Evolutionary conservation across 53 echinoderm and acorn worm species (phyloP).

Genomic region (Apostichopus leukothele): DNA sequence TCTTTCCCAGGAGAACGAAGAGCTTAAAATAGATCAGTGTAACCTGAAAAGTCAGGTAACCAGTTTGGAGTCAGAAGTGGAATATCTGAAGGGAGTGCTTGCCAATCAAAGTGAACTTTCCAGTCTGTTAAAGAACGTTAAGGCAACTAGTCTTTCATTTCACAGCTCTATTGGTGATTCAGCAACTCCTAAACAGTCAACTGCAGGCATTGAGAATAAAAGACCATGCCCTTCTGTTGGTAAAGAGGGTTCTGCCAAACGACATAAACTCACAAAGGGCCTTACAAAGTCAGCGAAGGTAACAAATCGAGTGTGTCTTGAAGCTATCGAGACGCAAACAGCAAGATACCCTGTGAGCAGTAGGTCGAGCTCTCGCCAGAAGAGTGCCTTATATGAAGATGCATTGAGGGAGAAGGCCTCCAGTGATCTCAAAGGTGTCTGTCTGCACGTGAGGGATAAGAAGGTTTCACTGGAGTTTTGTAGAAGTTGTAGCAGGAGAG

Average conservation of each 20-base stretch:
- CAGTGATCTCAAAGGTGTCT: conserved; percentile 56
- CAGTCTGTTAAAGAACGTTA: conserved; percentile 60
- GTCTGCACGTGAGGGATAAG: conserved; percentile 70
- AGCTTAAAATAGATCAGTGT: conserved; percentile 47
- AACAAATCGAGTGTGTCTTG: conserved; percentile 32
- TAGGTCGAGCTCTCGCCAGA: not conserved
- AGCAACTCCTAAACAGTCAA: not conserved
- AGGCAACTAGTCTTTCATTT: conserved; percentile 59
- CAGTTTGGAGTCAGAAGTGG: conserved; percentile 55
- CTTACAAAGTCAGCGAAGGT: not conserved
- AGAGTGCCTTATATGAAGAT: conserved; percentile 39
- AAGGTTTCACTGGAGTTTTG: conserved; percentile 78
- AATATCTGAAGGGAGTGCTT: conserved; percentile 74
- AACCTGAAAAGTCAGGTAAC: conserved; percentile 42
- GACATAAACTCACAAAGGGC: not conserved
- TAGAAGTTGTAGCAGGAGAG: conserved; percentile 59
- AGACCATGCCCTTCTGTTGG: not conserved
- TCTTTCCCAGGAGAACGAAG: conserved; percentile 55
- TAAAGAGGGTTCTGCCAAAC: not conserved
- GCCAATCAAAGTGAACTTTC: conserved; percentile 80
- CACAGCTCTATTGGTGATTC: conserved; percentile 16
- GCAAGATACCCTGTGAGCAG: not conserved
- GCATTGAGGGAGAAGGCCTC: conserved; percentile 27
- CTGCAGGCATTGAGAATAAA: not conserved
- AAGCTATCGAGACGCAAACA: not conserved